phyloP scores from a whole-genome alignment of 2,113 vertebrate species.

The Rhegmatorhina hoffmannsi region DNA sequence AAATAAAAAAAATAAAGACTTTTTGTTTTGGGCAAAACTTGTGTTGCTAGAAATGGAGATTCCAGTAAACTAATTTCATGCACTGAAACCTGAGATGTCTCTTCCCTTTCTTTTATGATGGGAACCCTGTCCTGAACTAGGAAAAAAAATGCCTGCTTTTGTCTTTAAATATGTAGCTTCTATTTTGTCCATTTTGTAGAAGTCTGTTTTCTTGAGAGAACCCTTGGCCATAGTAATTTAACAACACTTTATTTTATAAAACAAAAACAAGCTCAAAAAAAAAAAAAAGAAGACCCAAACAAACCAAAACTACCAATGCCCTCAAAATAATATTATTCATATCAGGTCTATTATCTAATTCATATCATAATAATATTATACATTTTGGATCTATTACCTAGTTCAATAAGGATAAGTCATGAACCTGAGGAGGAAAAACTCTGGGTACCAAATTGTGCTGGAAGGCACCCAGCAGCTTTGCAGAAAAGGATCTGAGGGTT shows the following conservation, averaged over 20 bases:
- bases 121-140: background rate
- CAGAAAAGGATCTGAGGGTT: background rate
- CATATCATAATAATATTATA: background rate
- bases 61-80: background rate
- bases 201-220: background rate
- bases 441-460: background rate
- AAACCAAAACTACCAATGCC: background rate
- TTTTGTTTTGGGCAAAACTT: background rate
- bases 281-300: background rate
- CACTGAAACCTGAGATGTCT: background rate
- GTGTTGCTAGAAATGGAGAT: background rate
- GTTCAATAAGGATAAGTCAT: background rate
- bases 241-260: background rate
- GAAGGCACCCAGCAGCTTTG: background rate
- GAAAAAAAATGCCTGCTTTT: background rate
- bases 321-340: background rate
- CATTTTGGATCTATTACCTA: background rate
- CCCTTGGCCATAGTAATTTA: background rate
- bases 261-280: background rate
- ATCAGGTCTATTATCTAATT: background rate
- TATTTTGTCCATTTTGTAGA: background rate
- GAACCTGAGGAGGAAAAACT: background rate
- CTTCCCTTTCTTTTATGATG: background rate
- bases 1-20: background rate
- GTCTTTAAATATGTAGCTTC: background rate